Evolutionary conservation across 2,888 invertebrate species (phyloP).

Genomic region (Caenorhabditis imperialis): DNA sequence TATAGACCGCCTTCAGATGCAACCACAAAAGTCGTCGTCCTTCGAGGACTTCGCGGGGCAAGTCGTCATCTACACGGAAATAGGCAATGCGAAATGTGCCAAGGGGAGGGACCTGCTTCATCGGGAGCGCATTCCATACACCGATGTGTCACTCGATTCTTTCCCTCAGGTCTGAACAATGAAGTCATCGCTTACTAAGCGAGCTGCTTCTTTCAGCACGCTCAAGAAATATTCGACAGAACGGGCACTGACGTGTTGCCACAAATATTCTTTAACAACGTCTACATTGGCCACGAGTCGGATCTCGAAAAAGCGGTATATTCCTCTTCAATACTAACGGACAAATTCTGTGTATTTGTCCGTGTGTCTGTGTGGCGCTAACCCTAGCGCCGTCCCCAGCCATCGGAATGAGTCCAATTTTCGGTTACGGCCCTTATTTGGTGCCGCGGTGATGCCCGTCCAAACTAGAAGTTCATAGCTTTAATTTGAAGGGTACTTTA

Average conservation of each 20-base stretch:
- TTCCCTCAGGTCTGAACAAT: slow-evolving; percentile 76
- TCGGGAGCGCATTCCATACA: slow-evolving; percentile 75
- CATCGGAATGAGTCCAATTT: no score
- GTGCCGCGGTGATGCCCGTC: no score
- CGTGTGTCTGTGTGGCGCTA: no score
- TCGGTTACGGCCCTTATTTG: no score
- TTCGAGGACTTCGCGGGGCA: slow-evolving; percentile 45
- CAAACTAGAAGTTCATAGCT: no score
- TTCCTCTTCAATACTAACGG: background rate
- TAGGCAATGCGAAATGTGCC: slow-evolving; percentile 52
- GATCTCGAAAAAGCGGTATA: slow-evolving; percentile 78
- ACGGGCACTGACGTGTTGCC: slow-evolving; percentile 78
- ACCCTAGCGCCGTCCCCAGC: no score
- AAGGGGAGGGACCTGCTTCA: slow-evolving; percentile 49
- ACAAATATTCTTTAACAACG: slow-evolving; percentile 79
- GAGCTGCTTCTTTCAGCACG: slow-evolving; percentile 55
- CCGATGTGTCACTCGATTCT: slow-evolving; percentile 78
- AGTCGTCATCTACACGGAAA: slow-evolving; percentile 58
- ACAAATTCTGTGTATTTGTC: no score
- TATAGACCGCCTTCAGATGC: slow-evolving; percentile 25
- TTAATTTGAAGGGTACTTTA: no score
- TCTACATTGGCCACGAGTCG: slow-evolving; percentile 79
- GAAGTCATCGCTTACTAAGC: slow-evolving; percentile 38
- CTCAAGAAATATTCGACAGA: slow-evolving; percentile 74
- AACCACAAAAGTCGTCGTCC: slow-evolving; percentile 31